Percentiles rank a stretch among this genome's conserved stretches.
phyloP scores from a whole-genome alignment of 2,113 vertebrate genomes.

The Sceloporus tristichus region DNA sequence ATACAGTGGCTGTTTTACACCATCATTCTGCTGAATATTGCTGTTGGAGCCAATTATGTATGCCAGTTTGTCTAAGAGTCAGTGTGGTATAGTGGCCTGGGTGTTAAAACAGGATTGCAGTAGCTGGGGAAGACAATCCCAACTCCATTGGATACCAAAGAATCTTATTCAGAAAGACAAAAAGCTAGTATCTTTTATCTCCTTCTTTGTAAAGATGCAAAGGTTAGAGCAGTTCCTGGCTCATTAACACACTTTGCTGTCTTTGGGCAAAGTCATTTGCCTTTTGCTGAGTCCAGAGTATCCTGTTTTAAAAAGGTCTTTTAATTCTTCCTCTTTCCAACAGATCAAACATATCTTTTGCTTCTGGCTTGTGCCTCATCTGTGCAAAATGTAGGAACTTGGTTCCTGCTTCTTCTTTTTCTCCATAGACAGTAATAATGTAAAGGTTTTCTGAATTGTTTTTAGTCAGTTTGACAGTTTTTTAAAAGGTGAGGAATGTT shows the following conservation, averaged over 20 bases:
- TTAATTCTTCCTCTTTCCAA: slow-evolving; percentile 45
- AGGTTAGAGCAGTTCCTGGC: accelerated
- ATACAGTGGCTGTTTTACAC: no score
- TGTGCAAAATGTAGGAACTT: slow-evolving; percentile 15
- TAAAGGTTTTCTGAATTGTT: slow-evolving; percentile 56
- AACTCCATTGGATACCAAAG: background rate
- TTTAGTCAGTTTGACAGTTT: slow-evolving; percentile 47
- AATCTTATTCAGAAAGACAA: no score
- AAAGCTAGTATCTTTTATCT: background rate
- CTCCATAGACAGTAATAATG: slow-evolving; percentile 60
- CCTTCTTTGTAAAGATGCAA: background rate
- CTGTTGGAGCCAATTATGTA: no score
- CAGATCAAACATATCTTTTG: slow-evolving; percentile 39
- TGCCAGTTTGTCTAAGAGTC: no score
- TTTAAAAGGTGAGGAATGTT: background rate
- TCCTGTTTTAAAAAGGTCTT: background rate
- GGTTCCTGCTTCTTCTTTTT: slow-evolving; percentile 36
- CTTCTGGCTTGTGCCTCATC: slow-evolving; percentile 34
- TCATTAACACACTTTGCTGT: slow-evolving; percentile 18
- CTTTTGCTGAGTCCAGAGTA: slow-evolving; percentile 20
- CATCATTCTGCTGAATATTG: no score
- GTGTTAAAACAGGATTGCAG: no score
- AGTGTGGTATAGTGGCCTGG: no score
- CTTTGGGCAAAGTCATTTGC: slow-evolving; percentile 48
- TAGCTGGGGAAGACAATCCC: no score